phyloP scores from a whole-genome alignment of 2,113 vertebrate genomes.

The Alosa alosa region DNA sequence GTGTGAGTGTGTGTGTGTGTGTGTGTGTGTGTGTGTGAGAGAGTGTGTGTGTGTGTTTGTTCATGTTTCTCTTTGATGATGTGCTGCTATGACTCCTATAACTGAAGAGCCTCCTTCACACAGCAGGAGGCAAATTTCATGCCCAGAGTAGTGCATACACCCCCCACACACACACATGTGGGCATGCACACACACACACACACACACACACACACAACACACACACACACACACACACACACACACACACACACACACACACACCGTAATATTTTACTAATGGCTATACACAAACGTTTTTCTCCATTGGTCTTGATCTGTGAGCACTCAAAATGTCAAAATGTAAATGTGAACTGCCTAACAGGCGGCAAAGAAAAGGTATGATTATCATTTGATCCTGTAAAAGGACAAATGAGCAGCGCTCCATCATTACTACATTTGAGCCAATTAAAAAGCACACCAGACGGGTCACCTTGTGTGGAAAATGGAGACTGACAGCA shows the following conservation, averaged over 20 bases:
- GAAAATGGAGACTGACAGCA: not conserved
- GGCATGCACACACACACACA: not conserved
- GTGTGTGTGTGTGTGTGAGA: constrained; percentile 3
- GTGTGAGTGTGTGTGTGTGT: not conserved
- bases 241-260: constrained; percentile 3
- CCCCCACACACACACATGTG: not conserved
- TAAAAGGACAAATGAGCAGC: not conserved
- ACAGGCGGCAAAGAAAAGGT: not conserved
- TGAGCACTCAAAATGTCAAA: not conserved
- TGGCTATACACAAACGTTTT: not conserved
- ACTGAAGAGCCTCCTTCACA: not conserved
- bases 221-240: constrained; percentile 3
- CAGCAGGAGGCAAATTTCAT: not conserved
- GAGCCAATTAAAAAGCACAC: not conserved
- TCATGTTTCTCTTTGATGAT: not conserved
- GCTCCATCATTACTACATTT: not conserved
- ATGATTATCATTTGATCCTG: not conserved
- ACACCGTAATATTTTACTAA: not conserved
- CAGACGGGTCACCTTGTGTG: not conserved
- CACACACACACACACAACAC: not conserved
- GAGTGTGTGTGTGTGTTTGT: not conserved
- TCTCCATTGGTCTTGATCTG: not conserved
- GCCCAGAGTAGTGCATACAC: not conserved
- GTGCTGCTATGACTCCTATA: not conserved
- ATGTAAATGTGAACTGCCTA: not conserved